Base-by-base conservation (phyloP, 2,113 vertebrate species). In the Miniopterus natalensis region DNA sequence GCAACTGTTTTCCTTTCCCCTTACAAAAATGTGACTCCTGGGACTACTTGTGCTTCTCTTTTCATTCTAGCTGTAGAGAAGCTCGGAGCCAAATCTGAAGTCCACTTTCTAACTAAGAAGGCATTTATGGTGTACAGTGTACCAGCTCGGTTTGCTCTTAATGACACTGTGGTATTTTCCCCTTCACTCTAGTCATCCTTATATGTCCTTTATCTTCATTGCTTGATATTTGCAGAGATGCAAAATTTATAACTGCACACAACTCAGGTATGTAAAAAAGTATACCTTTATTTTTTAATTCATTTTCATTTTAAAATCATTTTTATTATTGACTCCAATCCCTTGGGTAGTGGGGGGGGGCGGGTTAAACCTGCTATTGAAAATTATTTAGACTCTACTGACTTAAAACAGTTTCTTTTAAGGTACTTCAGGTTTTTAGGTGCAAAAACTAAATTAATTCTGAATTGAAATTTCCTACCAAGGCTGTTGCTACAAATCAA, bases 11-110 rank as follows among this genome's bases (percentile, higher is more conserved):
- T 77, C 65, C 70, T 73, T 66, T 63, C 31, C 55, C 31, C 23
- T 92, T 61, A 42, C 40, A 36, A 84, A 84, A 84, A 90, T 20
- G 31, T 66, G 95, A 79, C 79, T 84, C 87, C 80, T 59, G 65
- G 85, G 47, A 92, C 78, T 94, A 42, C 94, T 4, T 21, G 45
- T 51, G 59, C 92, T 73, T 89, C 74, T 73, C 63, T 86, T 94
- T 79, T 55, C 80, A 65, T 61, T 88, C 77, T 1, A 18, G 57
- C 63, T 79, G 11, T 55, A 17, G 27, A 78, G 78, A 47, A 42
- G n/a, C 53, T 91, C n/a, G 31, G 45, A 78, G 57, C 57, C 40
- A 59, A 51, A 77, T 5, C 36, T 42, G 11, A 77, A 89, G 70
- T 74, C 70, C 85, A 75, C 27, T 47, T 88, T 6, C 10, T 14